phyloP scores from a whole-genome alignment of 2,113 vertebrate genomes.

The Sciurus niger region DNA sequence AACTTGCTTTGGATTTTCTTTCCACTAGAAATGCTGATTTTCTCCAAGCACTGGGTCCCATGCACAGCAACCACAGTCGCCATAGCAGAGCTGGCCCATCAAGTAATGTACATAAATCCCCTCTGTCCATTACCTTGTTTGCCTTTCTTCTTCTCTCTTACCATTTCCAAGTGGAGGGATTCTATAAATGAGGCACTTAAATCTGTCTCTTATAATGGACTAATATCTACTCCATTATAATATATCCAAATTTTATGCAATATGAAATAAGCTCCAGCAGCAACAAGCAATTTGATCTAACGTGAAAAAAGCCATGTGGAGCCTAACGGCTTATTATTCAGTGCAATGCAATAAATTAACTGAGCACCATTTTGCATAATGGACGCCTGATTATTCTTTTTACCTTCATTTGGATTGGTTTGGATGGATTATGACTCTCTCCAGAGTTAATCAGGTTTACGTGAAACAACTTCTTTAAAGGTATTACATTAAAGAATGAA shows the following conservation, averaged over 20 bases:
- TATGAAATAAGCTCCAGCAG: constrained; percentile 68
- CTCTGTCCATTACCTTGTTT: constrained; percentile 24
- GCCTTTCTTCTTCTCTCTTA: constrained; percentile 10
- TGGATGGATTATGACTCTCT: constrained; percentile 36
- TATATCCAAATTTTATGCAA: constrained; percentile 72
- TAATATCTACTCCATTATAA: constrained; percentile 41
- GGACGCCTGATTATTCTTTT: constrained; percentile 60
- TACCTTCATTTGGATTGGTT: constrained; percentile 18
- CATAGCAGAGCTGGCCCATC: background rate
- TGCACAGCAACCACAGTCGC: background rate
- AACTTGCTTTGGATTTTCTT: constrained; percentile 79
- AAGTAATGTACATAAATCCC: background rate
- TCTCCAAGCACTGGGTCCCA: background rate
- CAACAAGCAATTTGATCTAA: constrained; percentile 74
- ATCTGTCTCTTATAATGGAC: constrained; percentile 58
- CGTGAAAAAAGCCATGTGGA: constrained; percentile 36
- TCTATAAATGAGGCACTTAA: constrained; percentile 59
- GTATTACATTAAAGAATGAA: constrained; percentile 24
- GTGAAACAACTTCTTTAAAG: constrained; percentile 46
- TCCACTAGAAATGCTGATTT: constrained; percentile 69
- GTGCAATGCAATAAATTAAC: constrained; percentile 69
- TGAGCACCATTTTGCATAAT: constrained; percentile 41
- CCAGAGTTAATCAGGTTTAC: constrained; percentile 30
- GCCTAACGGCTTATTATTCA: constrained; percentile 39
- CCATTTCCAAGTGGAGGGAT: constrained; percentile 51